Evolutionary conservation across 1,140 invertebrate species (phyloP).

Genomic region (Aphis craccivora): DNA sequence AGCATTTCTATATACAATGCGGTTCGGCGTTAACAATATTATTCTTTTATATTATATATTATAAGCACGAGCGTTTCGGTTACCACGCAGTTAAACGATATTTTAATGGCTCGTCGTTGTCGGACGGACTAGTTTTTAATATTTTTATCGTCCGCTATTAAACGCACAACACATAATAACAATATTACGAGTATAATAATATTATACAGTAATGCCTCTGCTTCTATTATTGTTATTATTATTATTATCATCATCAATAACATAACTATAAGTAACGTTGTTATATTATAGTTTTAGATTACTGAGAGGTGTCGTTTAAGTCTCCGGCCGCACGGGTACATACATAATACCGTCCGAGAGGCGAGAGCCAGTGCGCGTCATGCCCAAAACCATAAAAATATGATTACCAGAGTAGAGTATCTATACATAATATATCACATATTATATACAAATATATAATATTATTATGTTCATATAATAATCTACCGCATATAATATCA

Average conservation of each 20-base stretch:
- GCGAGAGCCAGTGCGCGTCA: neutral
- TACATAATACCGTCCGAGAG: neutral
- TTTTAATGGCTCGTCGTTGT: constrained; percentile 27
- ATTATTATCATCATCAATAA: constrained; percentile 14
- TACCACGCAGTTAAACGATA: constrained; percentile 16
- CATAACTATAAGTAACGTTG: neutral
- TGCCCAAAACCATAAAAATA: neutral
- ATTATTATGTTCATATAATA: neutral
- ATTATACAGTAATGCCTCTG: neutral
- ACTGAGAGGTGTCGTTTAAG: constrained; percentile 27
- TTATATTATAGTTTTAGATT: constrained; percentile 39
- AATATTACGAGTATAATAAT: constrained; percentile 27
- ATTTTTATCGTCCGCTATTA: constrained; percentile 48
- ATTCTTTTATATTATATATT: neutral
- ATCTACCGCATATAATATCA: neutral
- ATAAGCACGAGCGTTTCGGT: neutral
- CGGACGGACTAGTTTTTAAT: constrained; percentile 17
- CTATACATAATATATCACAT: constrained; percentile 13
- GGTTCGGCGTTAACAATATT: constrained; percentile 2
- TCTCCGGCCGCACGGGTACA: neutral
- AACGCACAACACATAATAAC: constrained; percentile 35
- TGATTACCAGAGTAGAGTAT: neutral
- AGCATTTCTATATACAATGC: neutral
- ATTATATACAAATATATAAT: neutral
- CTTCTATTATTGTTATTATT: neutral